phyloP scores from a whole-genome alignment of 2,797 vertebrate species.

The Carduelis carduelis region DNA sequence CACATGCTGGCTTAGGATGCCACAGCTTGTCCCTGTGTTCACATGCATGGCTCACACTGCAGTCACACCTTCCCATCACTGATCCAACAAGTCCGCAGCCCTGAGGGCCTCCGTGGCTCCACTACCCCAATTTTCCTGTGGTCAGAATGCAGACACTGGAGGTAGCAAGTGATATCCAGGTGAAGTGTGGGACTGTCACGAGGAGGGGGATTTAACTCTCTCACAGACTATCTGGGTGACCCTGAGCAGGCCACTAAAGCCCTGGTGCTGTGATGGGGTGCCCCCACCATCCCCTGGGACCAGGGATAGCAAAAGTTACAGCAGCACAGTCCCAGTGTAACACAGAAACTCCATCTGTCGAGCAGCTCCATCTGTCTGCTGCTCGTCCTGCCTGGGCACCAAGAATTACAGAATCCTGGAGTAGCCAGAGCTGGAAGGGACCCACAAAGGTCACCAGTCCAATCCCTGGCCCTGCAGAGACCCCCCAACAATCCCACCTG shows the following conservation, averaged over 20 bases:
- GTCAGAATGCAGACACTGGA: neutral
- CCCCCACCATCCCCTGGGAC: neutral
- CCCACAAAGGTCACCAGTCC: neutral
- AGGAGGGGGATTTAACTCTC: neutral
- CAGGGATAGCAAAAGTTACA: neutral
- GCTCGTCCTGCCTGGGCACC: neutral
- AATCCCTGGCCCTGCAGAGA: neutral
- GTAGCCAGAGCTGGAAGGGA: neutral
- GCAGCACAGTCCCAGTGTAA: neutral
- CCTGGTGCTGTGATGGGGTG: neutral
- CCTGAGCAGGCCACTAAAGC: neutral
- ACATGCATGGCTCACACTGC: neutral
- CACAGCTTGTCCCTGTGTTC: accelerated
- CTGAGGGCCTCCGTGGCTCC: neutral
- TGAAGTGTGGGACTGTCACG: neutral
- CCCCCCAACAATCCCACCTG: neutral
- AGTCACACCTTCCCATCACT: neutral
- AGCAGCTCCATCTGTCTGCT: neutral
- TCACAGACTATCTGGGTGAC: neutral
- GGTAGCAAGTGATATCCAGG: neutral
- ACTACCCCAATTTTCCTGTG: neutral
- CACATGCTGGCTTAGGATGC: neutral
- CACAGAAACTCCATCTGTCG: neutral
- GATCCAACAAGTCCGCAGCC: neutral
- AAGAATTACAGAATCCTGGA: neutral